These are phyloP conservation scores for Drosophila pegasa DNA, from an alignment of 2,888 invertebrate genomes.

Conservation along the genomic window DNA sequence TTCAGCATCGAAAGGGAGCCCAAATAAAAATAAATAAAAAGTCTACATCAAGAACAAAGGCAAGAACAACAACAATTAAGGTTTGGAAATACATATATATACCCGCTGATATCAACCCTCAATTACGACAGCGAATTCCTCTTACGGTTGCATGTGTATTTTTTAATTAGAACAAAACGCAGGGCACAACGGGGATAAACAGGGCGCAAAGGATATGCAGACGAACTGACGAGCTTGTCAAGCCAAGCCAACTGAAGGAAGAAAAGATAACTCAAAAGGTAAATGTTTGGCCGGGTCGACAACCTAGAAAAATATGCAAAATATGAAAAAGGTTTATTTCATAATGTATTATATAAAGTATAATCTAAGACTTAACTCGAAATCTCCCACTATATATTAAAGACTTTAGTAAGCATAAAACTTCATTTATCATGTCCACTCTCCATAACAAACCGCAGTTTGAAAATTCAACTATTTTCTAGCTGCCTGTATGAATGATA, in stretches of 20 bases:
- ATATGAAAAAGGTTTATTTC: too few relatives aligned
- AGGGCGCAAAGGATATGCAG: constrained; percentile 44
- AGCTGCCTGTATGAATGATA: constrained; percentile 30
- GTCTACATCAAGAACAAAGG: constrained; percentile 53
- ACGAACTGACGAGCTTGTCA: constrained; percentile 47
- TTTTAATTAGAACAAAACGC: constrained; percentile 60
- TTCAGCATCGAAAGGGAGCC: constrained; percentile 29
- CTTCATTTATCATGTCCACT: neutral
- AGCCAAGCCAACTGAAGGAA: constrained; percentile 27
- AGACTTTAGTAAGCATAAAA: too few relatives aligned
- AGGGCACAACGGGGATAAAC: constrained; percentile 22
- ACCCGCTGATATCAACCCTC: constrained; percentile 67
- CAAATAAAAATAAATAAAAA: constrained; percentile 45
- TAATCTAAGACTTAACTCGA: neutral
- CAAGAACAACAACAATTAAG: constrained; percentile 68
- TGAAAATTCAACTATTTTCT: neutral
- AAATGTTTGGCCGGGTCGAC: neutral
- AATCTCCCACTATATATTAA: neutral
- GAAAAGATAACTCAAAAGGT: constrained; percentile 14
- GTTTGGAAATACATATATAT: constrained; percentile 34
- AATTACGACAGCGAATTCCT: constrained; percentile 52
- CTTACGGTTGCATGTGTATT: constrained; percentile 43
- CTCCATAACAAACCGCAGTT: neutral
- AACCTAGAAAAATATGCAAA: constrained; percentile 10
- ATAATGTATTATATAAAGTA: neutral